These are phyloP conservation scores for Drosophila kikkawai DNA, from an alignment of 1,140 invertebrate genomes.

Conservation along the genomic window DNA sequence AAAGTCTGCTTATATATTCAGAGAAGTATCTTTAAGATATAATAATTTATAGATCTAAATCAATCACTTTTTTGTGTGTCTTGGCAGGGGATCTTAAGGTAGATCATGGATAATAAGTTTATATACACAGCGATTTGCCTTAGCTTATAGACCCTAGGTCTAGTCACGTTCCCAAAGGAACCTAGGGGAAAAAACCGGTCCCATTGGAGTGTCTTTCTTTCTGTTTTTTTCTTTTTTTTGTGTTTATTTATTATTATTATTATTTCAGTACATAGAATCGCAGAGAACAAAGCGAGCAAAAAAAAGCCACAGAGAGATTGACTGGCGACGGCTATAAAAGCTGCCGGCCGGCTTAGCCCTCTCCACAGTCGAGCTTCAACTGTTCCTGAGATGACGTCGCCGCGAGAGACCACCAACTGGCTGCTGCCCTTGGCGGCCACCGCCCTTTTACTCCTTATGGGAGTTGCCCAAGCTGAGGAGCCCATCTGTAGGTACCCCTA, in stretches of 20 bases:
- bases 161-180: constrained; percentile 1
- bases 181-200: constrained; percentile 15
- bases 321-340: constrained; percentile 54
- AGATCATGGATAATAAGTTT: constrained; percentile 24
- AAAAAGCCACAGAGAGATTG: constrained; percentile 9
- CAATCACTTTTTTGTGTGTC: background rate
- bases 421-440: constrained; percentile 35
- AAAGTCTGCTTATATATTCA: no score
- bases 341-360: constrained; percentile 53
- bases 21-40: background rate
- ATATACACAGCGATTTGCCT: background rate
- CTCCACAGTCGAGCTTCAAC: constrained; percentile 65
- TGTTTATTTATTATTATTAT: constrained; percentile 16
- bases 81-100: constrained; percentile 13
- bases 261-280: constrained; percentile 1
- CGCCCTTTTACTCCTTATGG: constrained; percentile 2
- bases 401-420: constrained; percentile 13
- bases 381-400: constrained; percentile 38
- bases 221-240: constrained; percentile 2
- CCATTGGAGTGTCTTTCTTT: constrained; percentile 16
- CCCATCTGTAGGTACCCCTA: constrained; percentile 61
- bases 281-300: constrained; percentile 28
- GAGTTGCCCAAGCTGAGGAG: constrained; percentile 48
- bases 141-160: background rate
- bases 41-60: constrained; percentile 2